phyloP scores from a whole-genome alignment of 2,797 vertebrate species.

The Momotus momota region DNA sequence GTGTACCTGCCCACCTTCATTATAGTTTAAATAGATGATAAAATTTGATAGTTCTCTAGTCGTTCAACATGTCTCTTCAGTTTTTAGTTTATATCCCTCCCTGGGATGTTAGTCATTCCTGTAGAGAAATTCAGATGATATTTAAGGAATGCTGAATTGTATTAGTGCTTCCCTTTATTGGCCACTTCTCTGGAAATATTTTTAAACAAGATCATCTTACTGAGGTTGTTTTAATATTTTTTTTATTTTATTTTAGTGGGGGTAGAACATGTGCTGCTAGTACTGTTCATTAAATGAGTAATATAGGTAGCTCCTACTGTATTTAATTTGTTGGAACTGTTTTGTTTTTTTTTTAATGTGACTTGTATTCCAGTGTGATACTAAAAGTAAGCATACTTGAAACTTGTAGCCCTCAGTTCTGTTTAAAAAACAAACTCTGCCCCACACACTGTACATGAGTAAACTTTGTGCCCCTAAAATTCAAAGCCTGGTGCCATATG shows the following conservation, averaged over 20 bases:
- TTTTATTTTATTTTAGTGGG: neutral
- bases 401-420: neutral
- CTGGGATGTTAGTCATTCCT: neutral
- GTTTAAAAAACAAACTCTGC: neutral
- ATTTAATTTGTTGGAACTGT: neutral
- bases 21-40: neutral
- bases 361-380: neutral
- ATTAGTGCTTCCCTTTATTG: neutral
- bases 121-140: neutral
- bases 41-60: neutral
- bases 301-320: neutral
- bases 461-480: neutral
- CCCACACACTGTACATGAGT: neutral
- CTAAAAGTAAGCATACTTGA: neutral
- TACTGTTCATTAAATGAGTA: neutral
- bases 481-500: neutral
- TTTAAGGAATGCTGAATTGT: neutral
- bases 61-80: neutral
- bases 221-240: neutral
- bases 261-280: neutral
- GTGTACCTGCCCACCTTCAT: neutral
- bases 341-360: neutral
- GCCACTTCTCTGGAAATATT: neutral
- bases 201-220: neutral
- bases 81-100: neutral